Base-by-base conservation (phyloP, 2,888 invertebrate species). In the Resseliella maxima region DNA sequence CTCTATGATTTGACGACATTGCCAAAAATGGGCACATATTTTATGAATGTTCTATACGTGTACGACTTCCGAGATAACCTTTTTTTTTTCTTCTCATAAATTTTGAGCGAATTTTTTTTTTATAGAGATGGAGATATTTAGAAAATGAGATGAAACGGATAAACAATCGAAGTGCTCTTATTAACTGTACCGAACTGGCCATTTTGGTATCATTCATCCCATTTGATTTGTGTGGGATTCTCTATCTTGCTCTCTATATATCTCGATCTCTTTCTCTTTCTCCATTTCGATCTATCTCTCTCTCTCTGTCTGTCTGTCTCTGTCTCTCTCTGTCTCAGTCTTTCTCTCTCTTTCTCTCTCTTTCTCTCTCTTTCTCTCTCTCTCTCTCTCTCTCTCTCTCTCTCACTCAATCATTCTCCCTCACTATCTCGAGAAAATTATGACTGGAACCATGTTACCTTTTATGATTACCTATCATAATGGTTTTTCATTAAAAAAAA, bases 11-110 rank as follows among this genome's bases (percentile, higher is more conserved):
- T 50, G 46, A 50, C n/a, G 27, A 59, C 72, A 72, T 72, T 31
- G 72, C 72, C 72, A 72, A 72, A 72, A 72, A 72, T 72, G 31
- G 72, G 31, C 72, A 72, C 31, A 72, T 0, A 72, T 72, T 15
- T 12, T 12, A 31, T 12, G 31, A 27, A 31, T 31, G 15, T 72
- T 72, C 41, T 50, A 59, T 59, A 72, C n/a, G 72, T 72, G n/a
- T n/a, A n/a, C n/a, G 31, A 72, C 72, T 72, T 72, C 72, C 72
- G 72, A 72, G 72, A 72, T 72, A 72, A 35, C 15, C 15, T 24
- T 8, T 24, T 50, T 5, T 41, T 41, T 59, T 59, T 59, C 59
- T 24, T 59, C 24, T 24, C 3, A 24, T 59, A 24, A n/a, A 59
- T 59, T 24, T 2, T 24, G 24, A 50, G 15, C 24, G 15, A 24